Conservation (phyloP, 2,113 vertebrate species). For the Tringa solitaria region DNA sequence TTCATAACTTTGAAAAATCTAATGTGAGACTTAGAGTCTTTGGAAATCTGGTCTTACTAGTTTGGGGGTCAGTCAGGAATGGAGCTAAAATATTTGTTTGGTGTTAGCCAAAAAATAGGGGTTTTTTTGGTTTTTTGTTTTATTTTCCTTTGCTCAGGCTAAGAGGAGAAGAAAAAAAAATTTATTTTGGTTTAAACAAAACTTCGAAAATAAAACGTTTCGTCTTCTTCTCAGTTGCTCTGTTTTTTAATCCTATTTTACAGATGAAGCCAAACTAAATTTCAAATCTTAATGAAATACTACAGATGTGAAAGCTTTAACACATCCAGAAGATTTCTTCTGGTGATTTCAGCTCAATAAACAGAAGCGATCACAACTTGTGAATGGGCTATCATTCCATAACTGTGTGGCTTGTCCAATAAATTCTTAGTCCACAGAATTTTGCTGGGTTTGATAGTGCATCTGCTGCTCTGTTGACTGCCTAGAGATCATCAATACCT, state of each 20-base stretch:
- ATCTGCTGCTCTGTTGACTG: neutral
- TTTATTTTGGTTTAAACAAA: neutral
- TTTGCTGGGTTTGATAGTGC: neutral
- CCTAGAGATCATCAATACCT: neutral
- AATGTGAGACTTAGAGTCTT: neutral
- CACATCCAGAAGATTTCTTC: neutral
- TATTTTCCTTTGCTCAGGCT: neutral
- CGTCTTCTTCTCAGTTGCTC: neutral
- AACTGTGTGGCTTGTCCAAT: neutral
- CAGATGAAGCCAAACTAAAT: neutral
- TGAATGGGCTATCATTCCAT: neutral
- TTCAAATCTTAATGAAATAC: neutral
- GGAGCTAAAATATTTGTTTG: neutral
- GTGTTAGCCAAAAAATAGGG: neutral
- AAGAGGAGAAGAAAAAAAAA: neutral
- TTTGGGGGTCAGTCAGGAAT: neutral
- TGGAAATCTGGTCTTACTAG: neutral
- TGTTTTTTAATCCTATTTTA: neutral
- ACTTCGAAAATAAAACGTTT: neutral
- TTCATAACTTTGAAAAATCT: neutral
- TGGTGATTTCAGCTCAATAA: neutral
- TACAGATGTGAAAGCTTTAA: neutral
- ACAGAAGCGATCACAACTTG: neutral
- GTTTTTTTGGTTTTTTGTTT: neutral
- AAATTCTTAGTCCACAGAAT: neutral